Base-by-base conservation (phyloP, 2,113 vertebrate species). In the Cygnus buccinator region DNA sequence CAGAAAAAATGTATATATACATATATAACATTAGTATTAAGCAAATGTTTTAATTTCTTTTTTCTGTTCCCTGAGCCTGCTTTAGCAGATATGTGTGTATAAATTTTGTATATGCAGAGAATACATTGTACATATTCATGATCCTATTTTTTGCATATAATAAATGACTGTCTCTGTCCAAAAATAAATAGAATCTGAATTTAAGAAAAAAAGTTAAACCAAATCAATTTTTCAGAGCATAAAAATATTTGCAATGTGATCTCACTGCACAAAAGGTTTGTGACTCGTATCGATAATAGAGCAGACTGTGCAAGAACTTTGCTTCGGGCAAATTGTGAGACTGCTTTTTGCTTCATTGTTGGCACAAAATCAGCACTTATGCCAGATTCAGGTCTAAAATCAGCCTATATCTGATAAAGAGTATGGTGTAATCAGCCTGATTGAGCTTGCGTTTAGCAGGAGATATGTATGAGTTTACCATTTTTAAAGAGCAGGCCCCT, bases 161-260 rank as follows among this genome's bases (percentile, higher is more conserved):
- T 37, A 50, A 46, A 33, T 26, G 11, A 44, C 43, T 66, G 23
- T 73, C 33, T 67, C 79, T 92, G 43, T 84, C 50, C 76, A 96
- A 92, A 85, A 54, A n/a, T 33, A 97, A 95, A 85, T 41, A 84
- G 79, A 85, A 74, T 59, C 93, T 86, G 41, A 89, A 48, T 55
- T 83, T 93, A 93, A 93, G 62, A 95, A 85, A 37, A 77, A 76
- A 84, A 95, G 62, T 80, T 91, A 94, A 95, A 89, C 84, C 54
- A 90, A 96, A 89, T 39, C 14, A 93, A 96, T 63, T 44, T 66
- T 63, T 74, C 46, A 65, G 63, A 94, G 65, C 54, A 86, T 87
- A 81, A 90, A 81, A 90, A 41, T 74, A 61, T 83, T 94, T 84
- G 59, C 89, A 75, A 93, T 73, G 83, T 65, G 78, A 23, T 31